Percentiles rank a stretch among this genome's conserved stretches.
phyloP scores from a whole-genome alignment of 2,888 invertebrate species.

The Pyrochroa serraticornis region DNA sequence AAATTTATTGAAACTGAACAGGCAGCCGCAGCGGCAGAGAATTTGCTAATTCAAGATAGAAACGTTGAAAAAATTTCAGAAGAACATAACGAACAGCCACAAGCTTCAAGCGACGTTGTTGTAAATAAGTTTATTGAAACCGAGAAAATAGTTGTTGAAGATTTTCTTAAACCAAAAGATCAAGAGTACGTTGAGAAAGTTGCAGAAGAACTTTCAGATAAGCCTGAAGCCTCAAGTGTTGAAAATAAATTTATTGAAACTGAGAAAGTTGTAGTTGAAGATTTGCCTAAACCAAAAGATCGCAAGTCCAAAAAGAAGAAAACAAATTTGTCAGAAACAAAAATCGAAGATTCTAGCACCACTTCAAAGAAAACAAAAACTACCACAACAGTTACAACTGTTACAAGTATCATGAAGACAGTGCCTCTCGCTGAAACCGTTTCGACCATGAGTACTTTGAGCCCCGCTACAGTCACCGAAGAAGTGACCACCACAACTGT shows the following conservation, averaged over 20 bases:
- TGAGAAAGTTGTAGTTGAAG: background rate
- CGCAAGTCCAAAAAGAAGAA: slow-evolving; percentile 9
- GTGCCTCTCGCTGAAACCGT: slow-evolving; percentile 30
- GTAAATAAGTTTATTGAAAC: background rate
- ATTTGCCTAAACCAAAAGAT: slow-evolving; percentile 3
- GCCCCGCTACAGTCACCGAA: slow-evolving; percentile 18
- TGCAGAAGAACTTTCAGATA: background rate
- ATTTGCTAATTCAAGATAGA: background rate
- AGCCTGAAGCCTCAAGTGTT: background rate
- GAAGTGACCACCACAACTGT: slow-evolving; percentile 15
- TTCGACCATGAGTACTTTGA: background rate
- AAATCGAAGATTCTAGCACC: background rate
- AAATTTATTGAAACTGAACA: background rate
- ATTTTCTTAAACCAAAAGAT: slow-evolving; percentile 3
- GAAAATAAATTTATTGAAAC: background rate
- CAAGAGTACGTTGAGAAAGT: background rate
- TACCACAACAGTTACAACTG: slow-evolving; percentile 35
- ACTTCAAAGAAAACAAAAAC: slow-evolving; percentile 26
- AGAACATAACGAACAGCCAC: background rate
- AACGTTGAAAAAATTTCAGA: background rate
- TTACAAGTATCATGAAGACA: slow-evolving; percentile 33
- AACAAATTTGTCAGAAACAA: background rate
- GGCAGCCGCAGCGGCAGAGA: background rate
- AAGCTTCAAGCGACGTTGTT: background rate
- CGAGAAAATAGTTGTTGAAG: background rate